Evolutionary conservation across 2,113 vertebrate species (phyloP), one percentile per base, ranked within the genome.

Genomic region (Oceanodroma tethys): DNA sequence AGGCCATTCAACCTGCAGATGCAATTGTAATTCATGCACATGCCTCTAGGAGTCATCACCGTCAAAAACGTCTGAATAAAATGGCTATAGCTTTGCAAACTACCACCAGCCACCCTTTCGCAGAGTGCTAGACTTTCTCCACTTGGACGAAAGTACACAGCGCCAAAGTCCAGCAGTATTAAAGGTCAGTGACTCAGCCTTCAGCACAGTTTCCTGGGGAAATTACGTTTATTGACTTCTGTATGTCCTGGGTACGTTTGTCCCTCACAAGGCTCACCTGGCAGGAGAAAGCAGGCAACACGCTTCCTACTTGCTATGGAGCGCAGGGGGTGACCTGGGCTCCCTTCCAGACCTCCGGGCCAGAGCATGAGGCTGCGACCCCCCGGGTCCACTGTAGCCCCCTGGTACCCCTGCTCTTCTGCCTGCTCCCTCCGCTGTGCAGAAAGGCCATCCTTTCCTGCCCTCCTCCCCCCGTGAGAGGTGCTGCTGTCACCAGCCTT

Each of bases 21-120:
- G 0, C 2, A 2, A 16, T 4, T 70, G 52, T 36, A 68, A 40
- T 73, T 81, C 47, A 17, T 16, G 27, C 13, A 45, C 10, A 4
- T 56, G 43, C 18, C 60, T 74, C 32, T 13, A 71, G 40, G 71
- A 90, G 80, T 40, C 65, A 75, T n/a, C 23, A 34, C 22, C 1
- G 3, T 15, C 76, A 81, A 74, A 76, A 84, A 23, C 3, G 4
- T 17, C 40, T 19, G 32, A 81, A 63, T 21, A 47, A 55, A 81
- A 86, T 3, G 7, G 5, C 42, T 22, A 18, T 23, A 2, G 8
- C 48, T 90, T 50, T 30, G 18, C 40, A 30, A 34, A 12, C 19
- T 50, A 3, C 9, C 47, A 66, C 17, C 60, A 85, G n/a, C 7
- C 0, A 0, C 19, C 16, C 40, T 76, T 25, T 53, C 4, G 1